phyloP scores from a whole-genome alignment of 1,140 invertebrate genomes.

The Palaemon carinicauda region DNA sequence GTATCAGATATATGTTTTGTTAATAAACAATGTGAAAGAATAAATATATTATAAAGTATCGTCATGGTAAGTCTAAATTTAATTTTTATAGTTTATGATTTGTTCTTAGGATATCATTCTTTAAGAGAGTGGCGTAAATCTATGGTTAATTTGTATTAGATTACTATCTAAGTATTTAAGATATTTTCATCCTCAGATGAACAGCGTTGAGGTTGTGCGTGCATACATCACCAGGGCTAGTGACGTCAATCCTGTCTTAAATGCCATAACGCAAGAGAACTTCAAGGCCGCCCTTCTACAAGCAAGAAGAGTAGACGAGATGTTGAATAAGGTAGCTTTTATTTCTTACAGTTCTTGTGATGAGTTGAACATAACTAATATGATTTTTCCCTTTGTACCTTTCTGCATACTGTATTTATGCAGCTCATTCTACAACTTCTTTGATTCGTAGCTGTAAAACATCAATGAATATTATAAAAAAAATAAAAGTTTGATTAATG shows the following conservation, averaged over 20 bases:
- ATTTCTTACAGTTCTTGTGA: too few relatives aligned
- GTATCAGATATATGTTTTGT: too few relatives aligned
- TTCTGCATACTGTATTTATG: neutral
- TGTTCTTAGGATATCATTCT: too few relatives aligned
- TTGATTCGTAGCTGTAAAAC: too few relatives aligned
- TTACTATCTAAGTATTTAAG: neutral
- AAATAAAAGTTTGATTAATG: too few relatives aligned
- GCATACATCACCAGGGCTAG: conserved; percentile 63
- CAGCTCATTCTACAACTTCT: too few relatives aligned
- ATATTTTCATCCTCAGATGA: conserved; percentile 3
- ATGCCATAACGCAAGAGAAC: conserved; percentile 62
- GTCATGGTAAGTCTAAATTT: too few relatives aligned
- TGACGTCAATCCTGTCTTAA: conserved; percentile 62
- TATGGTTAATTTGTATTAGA: neutral
- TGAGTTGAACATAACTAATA: neutral
- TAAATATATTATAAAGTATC: too few relatives aligned
- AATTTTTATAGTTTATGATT: too few relatives aligned
- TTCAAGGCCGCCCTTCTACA: conserved; percentile 61
- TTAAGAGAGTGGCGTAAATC: too few relatives aligned
- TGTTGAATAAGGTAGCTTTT: conserved; percentile 37
- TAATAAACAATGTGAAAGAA: too few relatives aligned
- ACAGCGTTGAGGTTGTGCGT: conserved; percentile 61
- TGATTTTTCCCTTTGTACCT: neutral
- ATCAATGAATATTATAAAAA: too few relatives aligned
- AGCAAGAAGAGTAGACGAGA: conserved; percentile 62